These are phyloP conservation scores for Callosobruchus maculatus DNA, from an alignment of 2,888 invertebrate genomes.

Conservation along the genomic window DNA sequence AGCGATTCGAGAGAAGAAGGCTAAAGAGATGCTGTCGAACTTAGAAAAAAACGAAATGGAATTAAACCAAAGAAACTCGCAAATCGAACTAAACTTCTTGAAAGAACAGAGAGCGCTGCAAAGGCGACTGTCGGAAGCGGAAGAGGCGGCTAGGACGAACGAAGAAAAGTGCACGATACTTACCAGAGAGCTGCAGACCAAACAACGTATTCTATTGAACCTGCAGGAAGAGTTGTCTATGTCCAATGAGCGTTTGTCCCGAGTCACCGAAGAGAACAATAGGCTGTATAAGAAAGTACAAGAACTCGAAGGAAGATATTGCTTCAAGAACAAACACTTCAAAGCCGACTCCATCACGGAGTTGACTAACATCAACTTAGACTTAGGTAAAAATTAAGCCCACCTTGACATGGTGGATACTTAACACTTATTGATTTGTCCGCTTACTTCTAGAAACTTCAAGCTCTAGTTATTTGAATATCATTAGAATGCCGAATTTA, in stretches of 20 bases:
- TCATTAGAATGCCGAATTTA: too few species aligned
- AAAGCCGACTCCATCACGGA: constrained; percentile 74
- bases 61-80: constrained; percentile 65
- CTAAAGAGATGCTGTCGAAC: constrained; percentile 73
- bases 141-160: constrained; percentile 64
- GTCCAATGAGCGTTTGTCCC: constrained; percentile 62
- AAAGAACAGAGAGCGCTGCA: constrained; percentile 54
- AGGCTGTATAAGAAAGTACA: constrained; percentile 66
- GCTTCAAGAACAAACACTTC: constrained; percentile 56
- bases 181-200: constrained; percentile 63
- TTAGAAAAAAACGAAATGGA: constrained; percentile 76
- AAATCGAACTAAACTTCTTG: constrained; percentile 67
- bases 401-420: too few species aligned
- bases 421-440: too few species aligned
- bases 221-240: constrained; percentile 66
- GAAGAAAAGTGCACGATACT: constrained; percentile 63
- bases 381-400: constrained; percentile 34
- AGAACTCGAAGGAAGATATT: constrained; percentile 63
- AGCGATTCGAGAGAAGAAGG: constrained; percentile 66
- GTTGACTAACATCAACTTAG: constrained; percentile 73
- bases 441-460: too few species aligned
- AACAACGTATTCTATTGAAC: constrained; percentile 63
- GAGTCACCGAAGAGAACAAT: constrained; percentile 76
- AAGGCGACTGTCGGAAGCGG: constrained; percentile 58
- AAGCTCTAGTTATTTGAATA: too few species aligned